A percentile compares a stretch with the other conserved stretches of the same genome.
Evolutionary conservation across 1,140 invertebrate species (phyloP).

Genomic region (Drosophila kikkawai): DNA sequence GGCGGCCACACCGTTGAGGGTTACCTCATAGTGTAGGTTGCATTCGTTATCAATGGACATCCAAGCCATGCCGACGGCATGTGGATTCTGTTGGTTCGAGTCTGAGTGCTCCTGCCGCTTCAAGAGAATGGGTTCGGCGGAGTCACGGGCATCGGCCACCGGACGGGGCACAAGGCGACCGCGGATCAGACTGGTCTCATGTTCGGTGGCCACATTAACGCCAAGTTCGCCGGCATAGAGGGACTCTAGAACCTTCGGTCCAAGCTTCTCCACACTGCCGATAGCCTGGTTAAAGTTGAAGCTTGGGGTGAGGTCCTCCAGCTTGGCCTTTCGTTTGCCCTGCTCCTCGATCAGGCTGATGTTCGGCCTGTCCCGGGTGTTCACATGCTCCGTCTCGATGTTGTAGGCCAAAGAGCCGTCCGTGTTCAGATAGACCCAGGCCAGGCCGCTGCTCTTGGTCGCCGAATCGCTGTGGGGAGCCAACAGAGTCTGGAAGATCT

Average conservation of each 20-base stretch:
- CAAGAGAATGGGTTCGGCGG: slow-evolving; percentile 88
- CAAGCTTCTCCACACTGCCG: slow-evolving; percentile 88
- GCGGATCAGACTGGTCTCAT: slow-evolving; percentile 86
- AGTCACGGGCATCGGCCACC: slow-evolving; percentile 91
- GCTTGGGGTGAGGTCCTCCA: slow-evolving; percentile 89
- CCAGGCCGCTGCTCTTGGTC: slow-evolving; percentile 88
- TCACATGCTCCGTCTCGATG: slow-evolving; percentile 87
- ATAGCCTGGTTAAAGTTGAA: slow-evolving; percentile 88
- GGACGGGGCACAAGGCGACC: slow-evolving; percentile 89
- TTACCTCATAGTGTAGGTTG: slow-evolving; percentile 93
- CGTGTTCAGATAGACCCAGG: slow-evolving; percentile 91
- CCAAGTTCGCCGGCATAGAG: slow-evolving; percentile 92
- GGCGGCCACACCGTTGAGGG: slow-evolving; percentile 80
- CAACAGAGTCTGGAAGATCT: slow-evolving; percentile 91
- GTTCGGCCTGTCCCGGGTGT: slow-evolving; percentile 87
- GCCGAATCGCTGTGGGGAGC: slow-evolving; percentile 85
- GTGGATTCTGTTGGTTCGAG: slow-evolving; percentile 54
- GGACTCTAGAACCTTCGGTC: slow-evolving; percentile 90
- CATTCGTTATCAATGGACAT: slow-evolving; percentile 92
- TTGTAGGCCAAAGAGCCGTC: slow-evolving; percentile 91
- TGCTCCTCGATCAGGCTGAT: slow-evolving; percentile 90
- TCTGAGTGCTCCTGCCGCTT: slow-evolving; percentile 86
- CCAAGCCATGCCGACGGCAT: slow-evolving; percentile 92
- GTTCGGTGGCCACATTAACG: slow-evolving; percentile 89
- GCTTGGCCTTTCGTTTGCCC: slow-evolving; percentile 88